Conservation (phyloP, 2,113 vertebrate genomes). For the Spermophilus dauricus region DNA sequence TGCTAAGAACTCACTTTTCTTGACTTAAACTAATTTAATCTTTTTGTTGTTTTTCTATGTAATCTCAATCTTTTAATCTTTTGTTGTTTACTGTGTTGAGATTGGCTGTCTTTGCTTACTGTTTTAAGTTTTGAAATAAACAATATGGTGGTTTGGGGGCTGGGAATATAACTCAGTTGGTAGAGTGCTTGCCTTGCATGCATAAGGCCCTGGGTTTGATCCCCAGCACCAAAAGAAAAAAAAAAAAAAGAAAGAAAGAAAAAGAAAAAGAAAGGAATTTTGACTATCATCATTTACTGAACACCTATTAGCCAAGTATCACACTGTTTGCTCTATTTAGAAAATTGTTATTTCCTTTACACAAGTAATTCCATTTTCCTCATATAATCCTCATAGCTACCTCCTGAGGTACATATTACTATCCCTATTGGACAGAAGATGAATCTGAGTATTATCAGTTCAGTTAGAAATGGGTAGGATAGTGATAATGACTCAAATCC, state of each 20-base stretch:
- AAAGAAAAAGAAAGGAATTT: not conserved
- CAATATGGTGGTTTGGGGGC: no score
- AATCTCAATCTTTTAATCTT: not conserved
- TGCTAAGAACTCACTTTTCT: constrained; percentile 32
- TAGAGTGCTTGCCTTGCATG: no score
- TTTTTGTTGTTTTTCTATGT: not conserved
- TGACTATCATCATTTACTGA: not conserved
- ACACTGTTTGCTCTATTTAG: not conserved
- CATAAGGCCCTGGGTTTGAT: no score
- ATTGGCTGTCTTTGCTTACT: not conserved
- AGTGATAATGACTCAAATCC: not conserved
- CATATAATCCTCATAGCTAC: not conserved
- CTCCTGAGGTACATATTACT: not conserved
- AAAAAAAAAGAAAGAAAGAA: no score
- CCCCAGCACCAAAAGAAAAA: no score
- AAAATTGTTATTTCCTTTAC: not conserved
- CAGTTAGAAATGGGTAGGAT: not conserved
- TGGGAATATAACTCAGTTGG: no score
- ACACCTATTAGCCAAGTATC: not conserved
- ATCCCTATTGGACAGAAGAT: not conserved
- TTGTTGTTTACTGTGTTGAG: not conserved
- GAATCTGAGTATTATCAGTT: not conserved
- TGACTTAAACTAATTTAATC: not conserved
- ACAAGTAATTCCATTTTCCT: not conserved
- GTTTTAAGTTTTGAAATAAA: constrained; percentile 13